Percentiles rank a stretch among this genome's conserved stretches.
Evolutionary conservation across 2,888 invertebrate genomes (phyloP).

Genomic region (Amiota communis): DNA sequence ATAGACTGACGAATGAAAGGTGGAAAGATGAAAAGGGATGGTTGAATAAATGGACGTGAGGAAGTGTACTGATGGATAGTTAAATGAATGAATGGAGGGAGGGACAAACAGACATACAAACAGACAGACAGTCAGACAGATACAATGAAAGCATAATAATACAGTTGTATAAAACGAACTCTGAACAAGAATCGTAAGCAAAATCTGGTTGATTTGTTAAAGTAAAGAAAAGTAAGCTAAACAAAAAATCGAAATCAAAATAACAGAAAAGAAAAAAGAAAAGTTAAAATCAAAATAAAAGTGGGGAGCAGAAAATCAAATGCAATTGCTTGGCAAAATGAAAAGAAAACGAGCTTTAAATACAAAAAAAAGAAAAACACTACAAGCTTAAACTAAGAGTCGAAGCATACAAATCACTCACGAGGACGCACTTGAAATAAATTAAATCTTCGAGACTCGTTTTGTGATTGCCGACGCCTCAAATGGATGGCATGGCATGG

Average conservation of each 20-base stretch:
- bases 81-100: no score
- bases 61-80: no score
- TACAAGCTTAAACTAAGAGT: constrained; percentile 39
- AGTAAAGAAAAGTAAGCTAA: neutral
- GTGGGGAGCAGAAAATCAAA: neutral
- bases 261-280: neutral
- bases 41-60: neutral
- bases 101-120: neutral
- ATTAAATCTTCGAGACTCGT: constrained; percentile 58
- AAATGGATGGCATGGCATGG: no score
- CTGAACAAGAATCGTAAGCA: neutral
- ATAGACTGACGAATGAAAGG: neutral
- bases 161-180: neutral
- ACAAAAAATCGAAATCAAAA: neutral
- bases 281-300: neutral
- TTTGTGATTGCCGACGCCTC: neutral
- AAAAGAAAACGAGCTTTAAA: constrained; percentile 15
- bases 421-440: constrained; percentile 57
- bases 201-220: neutral
- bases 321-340: neutral
- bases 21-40: neutral
- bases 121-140: constrained; percentile 2
- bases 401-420: constrained; percentile 29
- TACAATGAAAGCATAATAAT: constrained; percentile 32
- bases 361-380: constrained; percentile 31